phyloP scores from a whole-genome alignment of 2,113 vertebrate genomes.

The Albula glossodonta region DNA sequence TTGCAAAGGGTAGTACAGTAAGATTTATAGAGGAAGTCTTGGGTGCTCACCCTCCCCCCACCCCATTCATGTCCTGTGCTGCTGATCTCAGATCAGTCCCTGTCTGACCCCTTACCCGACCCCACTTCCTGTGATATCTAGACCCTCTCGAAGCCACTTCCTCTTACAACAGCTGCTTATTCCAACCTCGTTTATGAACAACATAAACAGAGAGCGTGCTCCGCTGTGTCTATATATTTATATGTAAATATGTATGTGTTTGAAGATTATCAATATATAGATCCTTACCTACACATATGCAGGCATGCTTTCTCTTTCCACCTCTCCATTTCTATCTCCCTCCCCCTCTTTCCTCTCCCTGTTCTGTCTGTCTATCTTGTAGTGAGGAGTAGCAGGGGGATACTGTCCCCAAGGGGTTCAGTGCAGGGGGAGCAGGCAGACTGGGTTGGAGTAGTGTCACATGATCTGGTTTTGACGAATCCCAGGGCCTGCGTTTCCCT shows the following conservation, averaged over 20 bases:
- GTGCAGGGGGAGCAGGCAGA: too few relatives aligned
- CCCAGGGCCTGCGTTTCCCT: background rate
- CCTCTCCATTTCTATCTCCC: background rate
- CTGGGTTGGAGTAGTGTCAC: too few relatives aligned
- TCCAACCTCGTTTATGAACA: background rate
- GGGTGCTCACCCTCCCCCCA: background rate
- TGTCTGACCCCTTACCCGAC: background rate
- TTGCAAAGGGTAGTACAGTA: too few relatives aligned
- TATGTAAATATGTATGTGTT: background rate
- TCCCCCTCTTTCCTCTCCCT: background rate
- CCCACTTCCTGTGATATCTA: conserved; percentile 29
- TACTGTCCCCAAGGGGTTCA: too few relatives aligned
- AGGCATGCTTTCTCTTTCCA: too few relatives aligned
- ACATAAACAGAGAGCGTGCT: background rate
- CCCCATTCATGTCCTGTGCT: background rate
- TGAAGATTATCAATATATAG: too few relatives aligned
- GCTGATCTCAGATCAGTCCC: background rate
- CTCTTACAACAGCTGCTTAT: conserved; percentile 3
- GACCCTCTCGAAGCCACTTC: conserved; percentile 27
- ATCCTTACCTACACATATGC: too few relatives aligned
- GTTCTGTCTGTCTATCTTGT: background rate
- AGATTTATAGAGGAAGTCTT: too few relatives aligned
- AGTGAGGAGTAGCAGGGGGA: background rate
- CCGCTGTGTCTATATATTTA: background rate
- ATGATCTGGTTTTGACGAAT: conserved; percentile 25